phyloP scores from a whole-genome alignment of 2,113 vertebrate species.

The Pontoporia blainvillei region DNA sequence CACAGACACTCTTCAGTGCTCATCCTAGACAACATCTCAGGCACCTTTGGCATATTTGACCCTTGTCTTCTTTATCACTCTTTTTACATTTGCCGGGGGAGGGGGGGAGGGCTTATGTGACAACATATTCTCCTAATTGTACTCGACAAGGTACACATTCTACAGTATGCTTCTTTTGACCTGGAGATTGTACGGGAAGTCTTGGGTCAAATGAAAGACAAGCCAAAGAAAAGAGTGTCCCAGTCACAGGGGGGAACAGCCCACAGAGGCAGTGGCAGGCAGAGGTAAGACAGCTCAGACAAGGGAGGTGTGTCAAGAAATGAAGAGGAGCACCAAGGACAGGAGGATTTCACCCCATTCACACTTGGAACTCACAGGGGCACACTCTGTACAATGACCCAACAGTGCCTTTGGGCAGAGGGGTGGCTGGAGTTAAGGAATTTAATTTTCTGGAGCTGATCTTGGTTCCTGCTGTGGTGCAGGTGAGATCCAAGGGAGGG shows the following conservation, averaged over 20 bases:
- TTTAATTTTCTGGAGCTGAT: not conserved
- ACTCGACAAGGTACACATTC: not conserved
- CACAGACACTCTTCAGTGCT: not conserved
- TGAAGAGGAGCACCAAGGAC: not conserved
- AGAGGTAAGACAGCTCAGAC: not conserved
- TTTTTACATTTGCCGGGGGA: not conserved
- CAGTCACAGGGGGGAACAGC: not conserved
- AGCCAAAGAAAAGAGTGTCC: not conserved
- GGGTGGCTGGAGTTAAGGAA: not conserved
- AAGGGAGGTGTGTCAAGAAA: not conserved
- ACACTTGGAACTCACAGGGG: not conserved
- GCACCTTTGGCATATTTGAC: too few species aligned
- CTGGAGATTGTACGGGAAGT: not conserved
- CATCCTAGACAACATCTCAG: not conserved
- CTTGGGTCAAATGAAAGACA: not conserved
- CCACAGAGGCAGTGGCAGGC: not conserved
- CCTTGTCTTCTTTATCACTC: too few species aligned
- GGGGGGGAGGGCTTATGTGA: not conserved
- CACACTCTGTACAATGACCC: not conserved
- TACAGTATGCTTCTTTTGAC: not conserved
- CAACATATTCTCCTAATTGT: not conserved
- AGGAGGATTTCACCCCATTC: not conserved
- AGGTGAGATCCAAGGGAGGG: not conserved
- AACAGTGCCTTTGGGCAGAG: not conserved
- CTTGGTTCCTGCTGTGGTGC: not conserved